Conservation (phyloP, 2,113 vertebrate genomes). For the cat (Felis catus) region DNA sequence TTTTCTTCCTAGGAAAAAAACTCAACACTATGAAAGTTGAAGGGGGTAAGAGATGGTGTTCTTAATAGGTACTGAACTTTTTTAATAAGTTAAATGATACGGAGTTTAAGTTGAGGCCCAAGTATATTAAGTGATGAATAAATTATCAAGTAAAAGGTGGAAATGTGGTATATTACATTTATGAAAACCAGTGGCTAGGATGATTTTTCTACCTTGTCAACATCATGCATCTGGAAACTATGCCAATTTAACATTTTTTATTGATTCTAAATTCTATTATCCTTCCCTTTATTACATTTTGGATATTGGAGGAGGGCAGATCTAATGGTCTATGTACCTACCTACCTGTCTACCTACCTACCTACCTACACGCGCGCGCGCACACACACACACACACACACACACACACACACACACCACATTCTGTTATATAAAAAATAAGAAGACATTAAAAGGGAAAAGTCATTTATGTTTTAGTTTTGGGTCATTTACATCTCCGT, state of each 20-base stretch:
- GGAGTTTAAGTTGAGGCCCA: neutral
- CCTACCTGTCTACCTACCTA: neutral
- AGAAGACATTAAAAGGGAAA: neutral
- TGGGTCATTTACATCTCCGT: conserved; percentile 47
- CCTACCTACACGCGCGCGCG: neutral
- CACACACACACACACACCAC: neutral
- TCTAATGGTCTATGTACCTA: neutral
- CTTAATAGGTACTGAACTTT: neutral
- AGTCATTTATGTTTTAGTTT: conserved; percentile 53
- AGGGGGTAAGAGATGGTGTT: neutral
- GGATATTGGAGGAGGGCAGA: neutral
- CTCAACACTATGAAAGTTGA: neutral
- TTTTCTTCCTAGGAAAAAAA: neutral
- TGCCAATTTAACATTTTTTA: conserved; percentile 27
- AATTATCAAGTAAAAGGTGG: neutral
- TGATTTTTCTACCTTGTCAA: neutral
- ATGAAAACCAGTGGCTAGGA: neutral
- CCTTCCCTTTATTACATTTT: conserved; percentile 34
- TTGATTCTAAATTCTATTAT: neutral
- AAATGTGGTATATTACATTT: neutral
- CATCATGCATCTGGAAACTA: neutral
- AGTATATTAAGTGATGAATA: neutral
- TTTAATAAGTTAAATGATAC: neutral
- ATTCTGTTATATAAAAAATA: neutral
- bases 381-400: neutral